Evolutionary conservation across 1,140 invertebrate species (phyloP).

Genomic region (Rhizoglyphus robini): DNA sequence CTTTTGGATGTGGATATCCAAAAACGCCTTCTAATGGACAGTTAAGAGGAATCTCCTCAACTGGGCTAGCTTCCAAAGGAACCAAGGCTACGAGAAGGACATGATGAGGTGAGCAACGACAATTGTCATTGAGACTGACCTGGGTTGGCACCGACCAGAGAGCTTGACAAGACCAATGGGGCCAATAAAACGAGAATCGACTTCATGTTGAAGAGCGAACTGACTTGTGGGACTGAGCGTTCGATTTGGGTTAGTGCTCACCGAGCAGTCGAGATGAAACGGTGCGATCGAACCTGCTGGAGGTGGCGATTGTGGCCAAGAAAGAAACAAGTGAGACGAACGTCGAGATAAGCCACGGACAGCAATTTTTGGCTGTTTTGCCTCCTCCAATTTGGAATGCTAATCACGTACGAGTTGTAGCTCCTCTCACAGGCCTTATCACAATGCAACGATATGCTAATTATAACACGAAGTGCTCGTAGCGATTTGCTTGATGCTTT

Average conservation of each 20-base stretch:
- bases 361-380: no score
- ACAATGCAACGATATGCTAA: background rate
- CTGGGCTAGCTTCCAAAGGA: background rate
- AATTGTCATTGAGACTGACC: background rate
- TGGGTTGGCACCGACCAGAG: background rate
- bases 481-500: background rate
- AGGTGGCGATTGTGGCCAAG: no score
- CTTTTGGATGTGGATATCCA: constrained; percentile 31
- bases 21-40: constrained; percentile 30
- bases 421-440: background rate
- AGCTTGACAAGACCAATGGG: background rate
- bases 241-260: background rate
- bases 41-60: constrained; percentile 12
- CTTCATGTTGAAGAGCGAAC: background rate
- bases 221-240: background rate
- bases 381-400: background rate
- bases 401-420: background rate
- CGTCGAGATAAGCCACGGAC: no score
- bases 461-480: background rate
- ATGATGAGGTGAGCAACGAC: background rate
- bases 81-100: background rate
- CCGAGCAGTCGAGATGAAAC: no score
- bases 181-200: background rate
- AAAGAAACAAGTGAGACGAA: no score
- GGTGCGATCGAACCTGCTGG: no score